Base-by-base conservation (phyloP, 2,888 invertebrate species). In the Drosophila helvetica region DNA sequence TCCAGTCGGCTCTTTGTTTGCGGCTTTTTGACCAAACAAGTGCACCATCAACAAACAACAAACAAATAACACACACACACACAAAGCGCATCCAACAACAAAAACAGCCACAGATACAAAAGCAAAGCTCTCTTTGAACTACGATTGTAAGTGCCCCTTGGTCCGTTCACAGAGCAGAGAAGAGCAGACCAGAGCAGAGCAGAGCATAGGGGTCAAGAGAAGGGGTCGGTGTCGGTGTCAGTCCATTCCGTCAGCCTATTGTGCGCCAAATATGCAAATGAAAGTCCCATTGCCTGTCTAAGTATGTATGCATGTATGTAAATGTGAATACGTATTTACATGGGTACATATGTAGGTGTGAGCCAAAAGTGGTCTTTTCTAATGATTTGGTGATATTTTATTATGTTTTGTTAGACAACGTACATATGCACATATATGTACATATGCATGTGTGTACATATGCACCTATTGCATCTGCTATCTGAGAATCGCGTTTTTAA, bases 11-110 rank as follows among this genome's bases (percentile, higher is more conserved):
- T 82, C 70, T 84, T 85, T 86, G 81, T 83, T 71, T 72, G 75
- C 74, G 73, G 71, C 78, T 83, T 86, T 86, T 86, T 86, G 84
- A 78, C 80, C 77, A 77, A 84, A 81, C 86, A 80, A 86, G 82
- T 84, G 75, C 78, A 46, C 73, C 69, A 71, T 72, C 72, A 72
- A 75, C 77, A 83, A 78, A 63, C 72, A 72, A 75, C 77, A 86
- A 66, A 66, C 65, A 65, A 66, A 66, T 54, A 65, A 60, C 33
- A 33, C 33, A 12, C 47, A 64, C 25, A 54, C 42, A 77, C 66
- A 78, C 78, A 86, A 81, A 78, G 69, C 78, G 54, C 75, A 71
- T 43, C 52, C 55, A 70, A 45, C 50, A 75, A 61, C 76, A 74
- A 58, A 57, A 76, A 63, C 64, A 73, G 61, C 25, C 60, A 52